Evolutionary conservation across 2,797 vertebrate genomes (phyloP).

Genomic region (Picus viridis): DNA sequence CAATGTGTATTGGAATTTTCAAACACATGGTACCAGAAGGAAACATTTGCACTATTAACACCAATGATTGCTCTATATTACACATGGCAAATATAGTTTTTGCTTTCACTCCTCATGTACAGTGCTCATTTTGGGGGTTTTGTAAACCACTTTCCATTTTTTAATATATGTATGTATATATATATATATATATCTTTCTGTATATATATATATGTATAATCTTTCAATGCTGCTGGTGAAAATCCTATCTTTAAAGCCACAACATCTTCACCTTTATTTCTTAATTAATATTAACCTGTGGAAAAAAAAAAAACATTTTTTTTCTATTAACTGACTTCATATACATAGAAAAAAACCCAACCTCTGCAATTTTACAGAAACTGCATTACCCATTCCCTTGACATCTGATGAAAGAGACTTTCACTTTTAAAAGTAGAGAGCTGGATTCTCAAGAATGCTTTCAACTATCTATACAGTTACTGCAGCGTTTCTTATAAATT

Average conservation of each 20-base stretch:
- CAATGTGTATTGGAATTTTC: conserved; percentile 77
- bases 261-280: conserved; percentile 76
- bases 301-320: conserved; percentile 48
- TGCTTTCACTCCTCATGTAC: conserved; percentile 75
- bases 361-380: conserved; percentile 78
- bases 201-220: conserved; percentile 74
- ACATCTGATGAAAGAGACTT: conserved; percentile 79
- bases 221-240: conserved; percentile 77
- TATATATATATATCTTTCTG: conserved; percentile 69
- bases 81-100: conserved; percentile 80
- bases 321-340: conserved; percentile 79
- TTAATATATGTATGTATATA: conserved; percentile 41
- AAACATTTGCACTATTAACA: conserved; percentile 82
- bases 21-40: conserved; percentile 82
- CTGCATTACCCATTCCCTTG: conserved; percentile 78
- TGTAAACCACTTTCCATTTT: conserved; percentile 77
- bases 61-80: conserved; percentile 81
- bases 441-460: conserved; percentile 82
- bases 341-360: conserved; percentile 72
- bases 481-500: conserved; percentile 78
- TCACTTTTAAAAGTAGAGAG: conserved; percentile 79
- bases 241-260: conserved; percentile 77
- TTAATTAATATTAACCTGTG: conserved; percentile 74
- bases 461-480: conserved; percentile 78
- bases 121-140: conserved; percentile 73